A percentile compares a stretch with the other conserved stretches of the same genome.
phyloP scores from a whole-genome alignment of 2,113 vertebrate species.

The Takifugu flavidus region DNA sequence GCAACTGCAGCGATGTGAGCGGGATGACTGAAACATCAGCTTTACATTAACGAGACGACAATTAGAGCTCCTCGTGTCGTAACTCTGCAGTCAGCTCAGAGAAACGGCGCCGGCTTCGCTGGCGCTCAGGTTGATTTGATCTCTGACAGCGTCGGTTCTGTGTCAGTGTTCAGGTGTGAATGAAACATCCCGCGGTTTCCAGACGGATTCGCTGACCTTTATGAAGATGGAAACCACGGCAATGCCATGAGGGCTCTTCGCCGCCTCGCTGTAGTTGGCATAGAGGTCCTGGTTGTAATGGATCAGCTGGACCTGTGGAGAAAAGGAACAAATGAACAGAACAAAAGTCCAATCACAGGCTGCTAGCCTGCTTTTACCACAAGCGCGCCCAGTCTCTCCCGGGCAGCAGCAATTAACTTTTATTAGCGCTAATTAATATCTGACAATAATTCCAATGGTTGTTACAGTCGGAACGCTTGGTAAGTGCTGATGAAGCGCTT shows the following conservation, averaged over 20 bases:
- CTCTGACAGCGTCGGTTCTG: too few species aligned
- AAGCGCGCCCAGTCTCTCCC: too few species aligned
- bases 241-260: slow-evolving; percentile 89
- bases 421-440: too few species aligned
- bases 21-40: too few species aligned
- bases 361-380: background rate
- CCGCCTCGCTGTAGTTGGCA: slow-evolving; percentile 89
- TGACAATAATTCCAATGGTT: too few species aligned
- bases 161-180: background rate
- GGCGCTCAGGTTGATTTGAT: too few species aligned
- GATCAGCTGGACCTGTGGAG: slow-evolving; percentile 88
- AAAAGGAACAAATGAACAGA: background rate
- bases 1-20: background rate
- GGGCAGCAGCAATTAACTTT: too few species aligned
- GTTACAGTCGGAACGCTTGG: too few species aligned
- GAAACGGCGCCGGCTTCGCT: too few species aligned
- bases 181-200: background rate
- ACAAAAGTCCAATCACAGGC: background rate
- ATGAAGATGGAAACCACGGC: slow-evolving; percentile 94
- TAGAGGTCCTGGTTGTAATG: slow-evolving; percentile 97
- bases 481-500: background rate
- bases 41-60: too few species aligned
- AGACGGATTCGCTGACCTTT: slow-evolving; percentile 55
- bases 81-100: too few species aligned
- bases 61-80: too few species aligned